These are phyloP conservation scores for Rhyacophila brunnea DNA, from an alignment of 1,140 invertebrate genomes.

Conservation along the genomic window DNA sequence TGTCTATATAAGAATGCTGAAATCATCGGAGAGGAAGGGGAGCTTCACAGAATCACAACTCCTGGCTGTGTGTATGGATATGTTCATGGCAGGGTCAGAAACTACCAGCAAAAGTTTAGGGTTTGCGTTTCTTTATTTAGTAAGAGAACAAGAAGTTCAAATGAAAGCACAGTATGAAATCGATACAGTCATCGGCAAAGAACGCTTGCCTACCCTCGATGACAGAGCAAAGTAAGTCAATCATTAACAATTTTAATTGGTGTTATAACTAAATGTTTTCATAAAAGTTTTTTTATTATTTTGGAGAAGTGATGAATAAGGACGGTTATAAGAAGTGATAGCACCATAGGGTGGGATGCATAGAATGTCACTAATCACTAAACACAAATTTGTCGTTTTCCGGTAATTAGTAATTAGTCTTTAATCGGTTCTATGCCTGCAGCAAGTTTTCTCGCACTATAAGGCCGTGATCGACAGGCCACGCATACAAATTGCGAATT, in stretches of 20 bases:
- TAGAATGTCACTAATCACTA: no score
- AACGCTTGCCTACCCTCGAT: slow-evolving; percentile 64
- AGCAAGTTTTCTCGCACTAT: no score
- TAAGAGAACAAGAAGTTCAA: slow-evolving; percentile 76
- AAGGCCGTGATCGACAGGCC: no score
- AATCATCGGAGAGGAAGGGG: slow-evolving; percentile 52
- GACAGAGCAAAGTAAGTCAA: slow-evolving; percentile 68
- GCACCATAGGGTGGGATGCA: no score
- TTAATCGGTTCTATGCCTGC: no score
- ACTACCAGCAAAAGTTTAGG: slow-evolving; percentile 76
- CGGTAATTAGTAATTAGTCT: no score
- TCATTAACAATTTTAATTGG: no score
- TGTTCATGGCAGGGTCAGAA: slow-evolving; percentile 82
- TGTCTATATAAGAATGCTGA: slow-evolving; percentile 70
- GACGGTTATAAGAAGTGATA: no score
- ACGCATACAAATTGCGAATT: no score
- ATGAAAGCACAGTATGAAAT: slow-evolving; percentile 78
- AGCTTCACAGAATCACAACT: slow-evolving; percentile 67
- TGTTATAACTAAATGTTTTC: neutral
- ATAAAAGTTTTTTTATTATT: neutral
- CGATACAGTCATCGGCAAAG: slow-evolving; percentile 69
- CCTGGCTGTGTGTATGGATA: slow-evolving; percentile 73
- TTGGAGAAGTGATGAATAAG: no score
- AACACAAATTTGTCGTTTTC: no score
- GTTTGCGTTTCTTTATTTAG: slow-evolving; percentile 76